Evolutionary conservation across 1,140 invertebrate species (phyloP), one percentile per base, ranked within the genome.

Genomic region (Pogonognathellus flavescens): DNA sequence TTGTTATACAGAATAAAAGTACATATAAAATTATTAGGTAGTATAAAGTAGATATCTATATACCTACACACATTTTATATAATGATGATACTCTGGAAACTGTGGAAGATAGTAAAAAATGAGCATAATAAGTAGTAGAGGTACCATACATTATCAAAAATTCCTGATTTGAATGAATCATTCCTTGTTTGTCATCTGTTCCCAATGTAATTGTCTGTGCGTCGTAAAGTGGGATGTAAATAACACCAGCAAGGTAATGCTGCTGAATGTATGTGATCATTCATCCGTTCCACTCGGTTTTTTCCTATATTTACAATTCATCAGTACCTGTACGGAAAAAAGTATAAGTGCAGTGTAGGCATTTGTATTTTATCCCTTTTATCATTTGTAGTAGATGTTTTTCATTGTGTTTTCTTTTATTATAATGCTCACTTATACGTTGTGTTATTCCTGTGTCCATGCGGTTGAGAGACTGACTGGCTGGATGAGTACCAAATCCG

Each of bases 401-500:
- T 22, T 14, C 20, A 66, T 66, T 66, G 62, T 66, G 62, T 31
- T 66, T 66, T 66, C 62, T 25, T 25, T 66, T 66, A 66, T 66
- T 66, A 66, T 25, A 25, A 66, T 66, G 20, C 22, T 66, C 62
- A 66, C 25, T 13, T 66, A 66, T 20, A 10, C 25, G 62, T 22
- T 60, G 6, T 60, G 59, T 66, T 66, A 66, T 66, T 66, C 20
- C 22, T 66, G 62, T 16, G 18, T 9, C 10, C 18, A 18, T 60
- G 55, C 55, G 25, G 20, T 13, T 66, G 25, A 31, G 14, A 25
- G 22, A 25, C n/a, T 66, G 20, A 25, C 14, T 66, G 1, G 22
- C 62, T 66, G 62, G 62, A 20, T 66, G 62, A 66, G 25, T 66
- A 66, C 62, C 62, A 66, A 66, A 66, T 66, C 62, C 25, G 62